Evolutionary conservation across 2,888 invertebrate genomes (phyloP).

Genomic region (Chesias legatella): DNA sequence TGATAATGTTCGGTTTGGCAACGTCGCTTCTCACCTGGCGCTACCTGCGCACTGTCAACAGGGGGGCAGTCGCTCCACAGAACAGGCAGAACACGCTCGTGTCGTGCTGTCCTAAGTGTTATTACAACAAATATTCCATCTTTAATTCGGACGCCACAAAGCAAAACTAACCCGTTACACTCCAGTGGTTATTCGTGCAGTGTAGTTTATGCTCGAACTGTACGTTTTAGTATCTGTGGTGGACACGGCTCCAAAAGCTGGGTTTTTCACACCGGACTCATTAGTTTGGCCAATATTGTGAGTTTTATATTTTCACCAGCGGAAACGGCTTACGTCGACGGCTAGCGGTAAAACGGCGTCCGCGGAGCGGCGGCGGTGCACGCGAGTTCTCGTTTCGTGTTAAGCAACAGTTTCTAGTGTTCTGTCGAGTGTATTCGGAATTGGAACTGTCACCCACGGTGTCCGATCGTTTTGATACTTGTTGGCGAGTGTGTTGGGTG

Average conservation of each 20-base stretch:
- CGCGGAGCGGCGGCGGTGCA: constrained; percentile 67
- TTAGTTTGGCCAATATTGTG: constrained; percentile 63
- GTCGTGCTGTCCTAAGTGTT: constrained; percentile 44
- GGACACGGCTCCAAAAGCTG: constrained; percentile 45
- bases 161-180: constrained; percentile 33
- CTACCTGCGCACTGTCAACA: constrained; percentile 77
- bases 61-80: constrained; percentile 74
- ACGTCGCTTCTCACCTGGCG: constrained; percentile 77
- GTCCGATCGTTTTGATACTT: constrained; percentile 43
- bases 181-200: constrained; percentile 37
- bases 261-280: constrained; percentile 42
- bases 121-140: constrained; percentile 49
- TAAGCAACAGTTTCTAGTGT: constrained; percentile 73
- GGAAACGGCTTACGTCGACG: constrained; percentile 77
- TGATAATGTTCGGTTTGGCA: constrained; percentile 78
- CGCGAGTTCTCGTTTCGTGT: constrained; percentile 65
- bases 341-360: constrained; percentile 74
- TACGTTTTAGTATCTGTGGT: constrained; percentile 41
- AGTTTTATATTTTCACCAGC: constrained; percentile 76
- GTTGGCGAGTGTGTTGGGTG: constrained; percentile 17
- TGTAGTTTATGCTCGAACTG: constrained; percentile 36
- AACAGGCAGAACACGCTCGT: constrained; percentile 63
- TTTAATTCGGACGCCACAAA: constrained; percentile 35
- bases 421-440: constrained; percentile 47
- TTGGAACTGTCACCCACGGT: constrained; percentile 34